A percentile compares a stretch with the other conserved stretches of the same genome.
Conservation (phyloP, 1,140 invertebrate species). For the Orius insidiosus region DNA sequence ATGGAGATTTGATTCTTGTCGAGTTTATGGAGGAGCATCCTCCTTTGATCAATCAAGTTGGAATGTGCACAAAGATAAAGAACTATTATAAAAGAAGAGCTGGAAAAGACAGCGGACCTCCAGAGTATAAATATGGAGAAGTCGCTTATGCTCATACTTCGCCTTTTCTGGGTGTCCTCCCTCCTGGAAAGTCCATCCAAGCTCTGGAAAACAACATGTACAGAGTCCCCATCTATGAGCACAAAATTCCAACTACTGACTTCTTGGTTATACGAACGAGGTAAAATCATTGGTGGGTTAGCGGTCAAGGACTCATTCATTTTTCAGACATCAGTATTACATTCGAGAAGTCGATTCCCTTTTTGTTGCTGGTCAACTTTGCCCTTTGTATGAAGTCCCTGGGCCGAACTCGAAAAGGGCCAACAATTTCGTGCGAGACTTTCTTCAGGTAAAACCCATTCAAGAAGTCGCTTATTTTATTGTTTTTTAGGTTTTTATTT, state of each 20-base stretch:
- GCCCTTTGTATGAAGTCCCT: slow-evolving; percentile 94
- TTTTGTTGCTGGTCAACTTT: slow-evolving; percentile 88
- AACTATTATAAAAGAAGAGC: slow-evolving; percentile 96
- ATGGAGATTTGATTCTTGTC: slow-evolving; percentile 82
- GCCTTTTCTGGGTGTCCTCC: slow-evolving; percentile 86
- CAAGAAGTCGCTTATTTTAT: no score
- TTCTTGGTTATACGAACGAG: slow-evolving; percentile 87
- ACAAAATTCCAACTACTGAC: slow-evolving; percentile 63
- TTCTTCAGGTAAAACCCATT: slow-evolving; percentile 74
- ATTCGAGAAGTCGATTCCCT: slow-evolving; percentile 78
- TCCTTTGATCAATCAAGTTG: slow-evolving; percentile 87
- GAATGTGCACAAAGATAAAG: slow-evolving; percentile 98
- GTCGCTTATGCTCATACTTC: slow-evolving; percentile 91
- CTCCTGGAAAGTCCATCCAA: slow-evolving; percentile 82
- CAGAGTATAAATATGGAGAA: slow-evolving; percentile 81
- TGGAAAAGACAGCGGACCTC: slow-evolving; percentile 79
- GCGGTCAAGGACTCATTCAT: neutral
- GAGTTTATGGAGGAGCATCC: slow-evolving; percentile 98
- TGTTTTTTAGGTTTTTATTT: slow-evolving; percentile 89
- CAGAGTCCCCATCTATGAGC: slow-evolving; percentile 85
- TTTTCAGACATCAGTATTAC: slow-evolving; percentile 62
- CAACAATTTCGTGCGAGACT: slow-evolving; percentile 96
- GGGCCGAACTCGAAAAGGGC: slow-evolving; percentile 97
- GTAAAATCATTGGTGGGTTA: slow-evolving; percentile 22
- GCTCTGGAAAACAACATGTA: slow-evolving; percentile 98